A percentile compares a stretch with the other conserved stretches of the same genome.
Evolutionary conservation across 2,113 vertebrate genomes (phyloP).

Genomic region (Dissostichus mawsoni): DNA sequence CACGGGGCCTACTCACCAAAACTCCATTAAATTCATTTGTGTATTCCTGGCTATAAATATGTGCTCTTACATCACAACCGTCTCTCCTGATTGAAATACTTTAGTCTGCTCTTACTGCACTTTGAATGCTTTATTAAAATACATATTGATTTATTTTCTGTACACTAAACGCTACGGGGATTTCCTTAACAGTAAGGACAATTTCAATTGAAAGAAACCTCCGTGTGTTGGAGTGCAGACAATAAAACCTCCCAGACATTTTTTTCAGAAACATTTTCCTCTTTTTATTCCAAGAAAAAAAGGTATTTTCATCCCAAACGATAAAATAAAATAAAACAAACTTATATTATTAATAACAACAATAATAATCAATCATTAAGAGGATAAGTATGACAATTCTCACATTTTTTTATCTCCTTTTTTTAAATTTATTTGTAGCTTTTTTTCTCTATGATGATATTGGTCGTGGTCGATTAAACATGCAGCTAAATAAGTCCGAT

Average conservation of each 20-base stretch:
- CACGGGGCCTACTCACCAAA: too few species aligned
- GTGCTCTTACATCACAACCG: too few species aligned
- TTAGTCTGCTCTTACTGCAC: too few species aligned
- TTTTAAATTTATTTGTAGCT: constrained; percentile 53
- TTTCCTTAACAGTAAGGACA: not conserved
- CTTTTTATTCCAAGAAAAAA: constrained; percentile 86
- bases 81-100: too few species aligned
- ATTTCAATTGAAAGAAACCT: not conserved
- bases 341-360: constrained; percentile 84
- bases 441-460: constrained; percentile 82
- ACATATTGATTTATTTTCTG: too few species aligned
- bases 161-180: too few species aligned
- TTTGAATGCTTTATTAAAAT: too few species aligned
- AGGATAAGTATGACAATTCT: constrained; percentile 86
- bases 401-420: constrained; percentile 62
- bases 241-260: constrained; percentile 26
- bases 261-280: constrained; percentile 85
- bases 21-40: too few species aligned
- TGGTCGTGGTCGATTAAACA: constrained; percentile 83
- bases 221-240: not conserved
- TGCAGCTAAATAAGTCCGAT: constrained; percentile 84
- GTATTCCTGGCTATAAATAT: too few species aligned
- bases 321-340: constrained; percentile 88
- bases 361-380: constrained; percentile 85
- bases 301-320: constrained; percentile 84